Evolutionary conservation across 2,888 invertebrate genomes (phyloP), one percentile per base, ranked within the genome.

Genomic region (Lasioglossum oenotherae): DNA sequence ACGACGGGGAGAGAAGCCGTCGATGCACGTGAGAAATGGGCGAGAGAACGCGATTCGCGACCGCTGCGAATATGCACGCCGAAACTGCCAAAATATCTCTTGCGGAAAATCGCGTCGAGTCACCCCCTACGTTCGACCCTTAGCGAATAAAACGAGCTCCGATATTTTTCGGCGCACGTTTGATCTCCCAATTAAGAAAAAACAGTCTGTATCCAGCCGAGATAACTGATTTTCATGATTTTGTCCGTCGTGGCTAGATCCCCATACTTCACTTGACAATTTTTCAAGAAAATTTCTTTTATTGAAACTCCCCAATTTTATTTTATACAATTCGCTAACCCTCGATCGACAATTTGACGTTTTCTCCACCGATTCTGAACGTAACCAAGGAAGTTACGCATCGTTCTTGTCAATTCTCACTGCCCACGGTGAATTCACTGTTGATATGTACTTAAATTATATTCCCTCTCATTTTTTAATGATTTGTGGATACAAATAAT

Each of bases 21-120:
- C 64, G 82, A 69, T 76, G 83, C 69, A 49, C 69, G 84, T 81
- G 83, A 83, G 78, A 89, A 90, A 84, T 84, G 82, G 81, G 80
- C 78, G 64, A 76, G 64, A 76, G 27, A 16, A 64, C 79, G 81
- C 78, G 67, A 69, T 23, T 77, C 76, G 46, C 74, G 77, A 44
- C 71, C 64, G 35, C 31, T 57, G 35, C n/a, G 14, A 41, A 19
- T 31, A n/a, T 2, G 19, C 16, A 2, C 8, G 23, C 16, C 27
- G n/a, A 57, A 75, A 82, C 64, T 71, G 38, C 23, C 72, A 6
- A n/a, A 49, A 35, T 35, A 69, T 10, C 38, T 57, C 81, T 67
- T 23, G 67, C 44, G 78, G 78, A 78, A 78, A 78, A 84, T 84
- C 41, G 41, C 53, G n/a, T 84, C 77, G 71, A 23, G 49, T 44